Evolutionary conservation across 1,140 invertebrate genomes (phyloP).

Genomic region (Drosophila sulfurigaster): DNA sequence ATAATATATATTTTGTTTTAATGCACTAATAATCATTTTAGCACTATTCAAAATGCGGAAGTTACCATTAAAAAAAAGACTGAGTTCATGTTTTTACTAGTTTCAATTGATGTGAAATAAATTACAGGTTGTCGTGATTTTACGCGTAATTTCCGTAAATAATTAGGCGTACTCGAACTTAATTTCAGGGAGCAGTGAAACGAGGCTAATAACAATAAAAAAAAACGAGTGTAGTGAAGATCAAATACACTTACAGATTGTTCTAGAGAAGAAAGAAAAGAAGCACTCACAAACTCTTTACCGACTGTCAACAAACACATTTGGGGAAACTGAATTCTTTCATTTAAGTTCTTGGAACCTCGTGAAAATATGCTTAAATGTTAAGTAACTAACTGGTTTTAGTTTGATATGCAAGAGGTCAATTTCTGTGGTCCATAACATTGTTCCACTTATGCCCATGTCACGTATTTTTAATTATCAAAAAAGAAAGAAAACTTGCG

Average conservation of each 20-base stretch:
- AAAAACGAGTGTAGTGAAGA: conserved; percentile 41
- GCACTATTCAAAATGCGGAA: neutral
- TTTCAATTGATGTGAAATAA: conserved; percentile 77
- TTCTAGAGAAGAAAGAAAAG: neutral
- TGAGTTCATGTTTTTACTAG: conserved; percentile 16
- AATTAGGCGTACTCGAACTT: conserved; percentile 60
- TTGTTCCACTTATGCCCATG: neutral
- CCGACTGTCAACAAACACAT: neutral
- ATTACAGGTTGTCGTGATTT: conserved; percentile 80
- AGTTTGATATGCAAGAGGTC: neutral
- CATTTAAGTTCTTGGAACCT: neutral
- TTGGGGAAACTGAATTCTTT: neutral
- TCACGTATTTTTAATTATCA: conserved; percentile 2
- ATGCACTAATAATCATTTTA: neutral
- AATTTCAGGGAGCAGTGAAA: conserved; percentile 36
- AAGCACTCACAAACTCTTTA: neutral
- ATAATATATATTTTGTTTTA: neutral
- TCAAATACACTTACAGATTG: conserved; percentile 25
- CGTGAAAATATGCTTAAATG: neutral
- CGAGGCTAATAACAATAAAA: conserved; percentile 32
- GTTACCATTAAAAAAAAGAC: conserved; percentile 7
- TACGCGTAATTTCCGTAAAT: conserved; percentile 80
- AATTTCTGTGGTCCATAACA: neutral
- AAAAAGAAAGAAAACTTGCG: too few species aligned
- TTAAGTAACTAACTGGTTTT: conserved; percentile 2